Percentiles rank a stretch among this genome's conserved stretches.
These are phyloP conservation scores for Spilarctia lutea DNA, from an alignment of 2,888 invertebrate genomes.

Conservation along the genomic window DNA sequence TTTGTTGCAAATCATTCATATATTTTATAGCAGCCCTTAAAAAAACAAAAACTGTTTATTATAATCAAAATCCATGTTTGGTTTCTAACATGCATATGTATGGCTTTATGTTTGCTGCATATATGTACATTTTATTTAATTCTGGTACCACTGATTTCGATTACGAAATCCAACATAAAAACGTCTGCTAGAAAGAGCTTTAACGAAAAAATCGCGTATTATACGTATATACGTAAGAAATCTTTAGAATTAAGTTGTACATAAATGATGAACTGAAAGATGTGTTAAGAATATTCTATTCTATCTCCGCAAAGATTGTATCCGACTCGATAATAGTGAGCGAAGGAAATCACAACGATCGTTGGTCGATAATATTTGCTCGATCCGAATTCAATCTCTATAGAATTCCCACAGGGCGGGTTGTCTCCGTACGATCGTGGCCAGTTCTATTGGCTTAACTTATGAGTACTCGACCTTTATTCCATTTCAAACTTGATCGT, in stretches of 20 bases:
- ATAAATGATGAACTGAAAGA: background rate
- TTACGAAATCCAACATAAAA: background rate
- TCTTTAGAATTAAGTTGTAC: background rate
- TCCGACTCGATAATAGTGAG: constrained; percentile 20
- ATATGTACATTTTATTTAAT: background rate
- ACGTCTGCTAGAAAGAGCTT: background rate
- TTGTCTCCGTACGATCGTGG: constrained; percentile 15
- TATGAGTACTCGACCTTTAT: background rate
- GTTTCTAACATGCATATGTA: background rate
- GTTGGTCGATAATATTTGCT: constrained; percentile 40
- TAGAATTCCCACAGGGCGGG: constrained; percentile 40
- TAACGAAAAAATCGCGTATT: background rate
- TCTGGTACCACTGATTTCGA: background rate
- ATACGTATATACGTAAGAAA: background rate
- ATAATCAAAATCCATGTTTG: background rate
- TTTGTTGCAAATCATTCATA: background rate
- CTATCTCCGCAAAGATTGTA: constrained; percentile 31
- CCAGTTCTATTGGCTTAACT: background rate
- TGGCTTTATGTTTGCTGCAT: background rate
- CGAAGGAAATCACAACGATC: constrained; percentile 23
- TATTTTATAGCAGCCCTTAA: background rate
- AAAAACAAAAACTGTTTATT: background rate
- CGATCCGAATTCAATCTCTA: constrained; percentile 46
- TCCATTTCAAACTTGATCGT: background rate
- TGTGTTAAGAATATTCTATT: constrained; percentile 6